phyloP scores from a whole-genome alignment of 2,113 vertebrate species.

The Scophthalmus maximus region DNA sequence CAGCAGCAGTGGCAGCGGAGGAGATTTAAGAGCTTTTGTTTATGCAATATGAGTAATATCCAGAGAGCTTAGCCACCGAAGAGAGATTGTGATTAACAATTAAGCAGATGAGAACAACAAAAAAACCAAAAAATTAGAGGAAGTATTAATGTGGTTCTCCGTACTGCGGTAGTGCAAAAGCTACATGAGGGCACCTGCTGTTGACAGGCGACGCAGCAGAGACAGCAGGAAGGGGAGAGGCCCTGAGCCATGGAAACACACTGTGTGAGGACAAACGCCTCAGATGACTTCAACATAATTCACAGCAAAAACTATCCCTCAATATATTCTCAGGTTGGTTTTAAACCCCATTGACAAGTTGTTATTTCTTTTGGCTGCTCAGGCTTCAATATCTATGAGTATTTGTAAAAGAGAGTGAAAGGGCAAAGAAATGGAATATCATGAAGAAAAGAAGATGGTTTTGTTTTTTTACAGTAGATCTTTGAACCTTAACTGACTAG shows the following conservation, averaged over 20 bases:
- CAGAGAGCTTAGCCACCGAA: slow-evolving; percentile 35
- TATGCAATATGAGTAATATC: background rate
- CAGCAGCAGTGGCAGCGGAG: no score
- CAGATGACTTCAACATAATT: slow-evolving; percentile 38
- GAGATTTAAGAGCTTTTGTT: slow-evolving; percentile 26
- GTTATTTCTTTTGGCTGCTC: background rate
- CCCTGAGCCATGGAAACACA: slow-evolving; percentile 28
- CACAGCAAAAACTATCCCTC: slow-evolving; percentile 21
- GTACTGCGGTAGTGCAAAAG: slow-evolving; percentile 17
- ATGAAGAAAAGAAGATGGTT: no score
- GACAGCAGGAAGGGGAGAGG: slow-evolving; percentile 40
- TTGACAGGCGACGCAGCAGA: slow-evolving; percentile 27
- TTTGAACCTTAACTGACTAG: no score
- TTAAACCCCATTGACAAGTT: background rate
- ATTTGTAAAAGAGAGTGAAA: no score
- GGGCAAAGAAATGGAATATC: no score
- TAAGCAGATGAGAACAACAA: slow-evolving; percentile 10
- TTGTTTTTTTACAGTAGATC: no score
- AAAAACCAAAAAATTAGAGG: background rate
- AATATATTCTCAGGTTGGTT: slow-evolving; percentile 17
- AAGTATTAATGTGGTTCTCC: slow-evolving; percentile 26
- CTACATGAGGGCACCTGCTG: slow-evolving; percentile 46
- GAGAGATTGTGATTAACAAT: slow-evolving; percentile 37
- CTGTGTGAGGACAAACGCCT: slow-evolving; percentile 17
- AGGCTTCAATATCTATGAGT: background rate